Evolutionary conservation across 2,888 invertebrate genomes (phyloP), one percentile per base, ranked within the genome.

Genomic region (Cheilosia vernalis): DNA sequence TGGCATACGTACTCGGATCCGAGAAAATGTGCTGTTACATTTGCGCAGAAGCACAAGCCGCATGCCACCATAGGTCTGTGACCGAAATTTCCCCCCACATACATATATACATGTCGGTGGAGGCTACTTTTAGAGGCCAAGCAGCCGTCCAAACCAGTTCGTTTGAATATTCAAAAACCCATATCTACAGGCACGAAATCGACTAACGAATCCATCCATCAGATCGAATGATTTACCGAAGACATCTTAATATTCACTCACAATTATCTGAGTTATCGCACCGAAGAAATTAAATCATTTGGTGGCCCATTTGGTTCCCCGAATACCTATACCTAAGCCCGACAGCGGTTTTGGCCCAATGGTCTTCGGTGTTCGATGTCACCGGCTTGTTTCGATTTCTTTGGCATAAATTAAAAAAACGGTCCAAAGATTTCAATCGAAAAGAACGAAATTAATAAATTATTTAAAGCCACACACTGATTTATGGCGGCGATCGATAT

Each of bases 201-300:
- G 15, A 15, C 55, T 61, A 77, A 83, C 69, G 66, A 78, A 78
- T 78, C 51, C 56, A 69, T 67, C 66, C 10, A 15, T 24, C 53
- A 73, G 53, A 72, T 61, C 15, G 51, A 83, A 63, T 72, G 56
- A 78, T 83, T 84, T 61, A 84, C 73, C 19, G 58, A 42, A 53
- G 76, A 80, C 85, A 74, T 80, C 85, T 80, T 67, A 80, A 76
- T 85, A 72, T 70, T 76, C 56, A 61, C 74, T 84, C 84, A 80
- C 76, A 85, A 76, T 74, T 56, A 80, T 85, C 80, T 77, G 76
- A 80, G 76, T 76, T 80, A 80, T 80, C 49, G 76, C 61, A 47
- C 42, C 70, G 21, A 69, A 60, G 44, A 66, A 85, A 80, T 76
- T 64, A 80, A 85, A 72, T 76, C 84, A 74, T 64, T 58, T 64